Evolutionary conservation across 1,140 invertebrate genomes (phyloP).

Genomic region (Caenorhabditis briggsae): DNA sequence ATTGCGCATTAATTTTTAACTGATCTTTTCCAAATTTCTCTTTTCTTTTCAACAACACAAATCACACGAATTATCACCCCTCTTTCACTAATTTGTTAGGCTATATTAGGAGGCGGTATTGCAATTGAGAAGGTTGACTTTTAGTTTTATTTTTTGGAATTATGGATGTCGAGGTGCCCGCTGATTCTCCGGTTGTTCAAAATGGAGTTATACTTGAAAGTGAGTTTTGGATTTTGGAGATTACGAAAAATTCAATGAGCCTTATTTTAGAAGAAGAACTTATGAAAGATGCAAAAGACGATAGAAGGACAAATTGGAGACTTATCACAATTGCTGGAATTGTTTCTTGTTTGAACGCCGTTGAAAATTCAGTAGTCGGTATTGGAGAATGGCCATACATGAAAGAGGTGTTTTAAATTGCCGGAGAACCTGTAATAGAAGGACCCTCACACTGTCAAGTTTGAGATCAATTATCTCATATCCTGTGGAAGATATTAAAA

Average conservation of each 20-base stretch:
- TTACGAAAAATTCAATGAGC: background rate
- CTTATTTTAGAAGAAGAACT: background rate
- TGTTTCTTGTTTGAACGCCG: conserved; percentile 12
- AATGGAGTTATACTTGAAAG: background rate
- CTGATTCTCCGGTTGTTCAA: background rate
- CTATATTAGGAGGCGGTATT: background rate
- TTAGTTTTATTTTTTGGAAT: background rate
- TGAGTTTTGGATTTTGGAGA: background rate
- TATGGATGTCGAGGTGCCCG: background rate
- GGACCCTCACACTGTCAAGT: too few species aligned
- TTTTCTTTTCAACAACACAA: background rate
- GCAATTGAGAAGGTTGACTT: background rate
- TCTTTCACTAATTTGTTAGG: background rate
- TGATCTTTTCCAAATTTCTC: background rate
- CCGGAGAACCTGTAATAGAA: background rate
- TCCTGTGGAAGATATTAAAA: too few species aligned
- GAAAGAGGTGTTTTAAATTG: background rate
- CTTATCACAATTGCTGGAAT: conserved; percentile 19
- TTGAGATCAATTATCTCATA: too few species aligned
- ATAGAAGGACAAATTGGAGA: conserved; percentile 11
- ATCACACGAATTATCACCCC: background rate
- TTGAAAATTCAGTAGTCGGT: conserved; percentile 52
- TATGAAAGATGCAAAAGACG: conserved; percentile 3
- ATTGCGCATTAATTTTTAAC: background rate
- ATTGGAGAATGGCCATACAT: conserved; percentile 56